Conservation (phyloP, 2,113 vertebrate species). For the Crotalus horridus region DNA sequence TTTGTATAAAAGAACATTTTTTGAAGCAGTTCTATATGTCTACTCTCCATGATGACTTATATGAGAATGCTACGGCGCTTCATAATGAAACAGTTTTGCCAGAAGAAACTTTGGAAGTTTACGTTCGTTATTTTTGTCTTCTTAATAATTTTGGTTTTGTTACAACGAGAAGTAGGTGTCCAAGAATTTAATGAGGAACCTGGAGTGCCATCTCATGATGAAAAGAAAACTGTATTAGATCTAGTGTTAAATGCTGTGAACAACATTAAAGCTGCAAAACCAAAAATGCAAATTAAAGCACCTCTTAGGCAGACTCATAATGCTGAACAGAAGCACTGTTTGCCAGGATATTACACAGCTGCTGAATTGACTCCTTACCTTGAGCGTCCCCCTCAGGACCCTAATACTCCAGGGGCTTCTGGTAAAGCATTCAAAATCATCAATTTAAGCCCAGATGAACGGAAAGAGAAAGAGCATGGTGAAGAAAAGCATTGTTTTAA, state of each 20-base stretch:
- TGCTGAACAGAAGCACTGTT: conserved; percentile 70
- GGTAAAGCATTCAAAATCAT: conserved; percentile 84
- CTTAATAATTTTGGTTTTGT: conserved; percentile 88
- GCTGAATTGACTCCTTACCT: conserved; percentile 84
- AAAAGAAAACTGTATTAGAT: conserved; percentile 85
- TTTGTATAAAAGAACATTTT: conserved; percentile 57
- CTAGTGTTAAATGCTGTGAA: conserved; percentile 91
- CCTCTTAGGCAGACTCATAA: conserved; percentile 77
- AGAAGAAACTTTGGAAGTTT: conserved; percentile 81
- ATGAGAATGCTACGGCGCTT: conserved; percentile 76
- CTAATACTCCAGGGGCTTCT: conserved; percentile 85
- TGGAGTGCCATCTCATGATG: conserved; percentile 75
- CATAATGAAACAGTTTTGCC: conserved; percentile 69
- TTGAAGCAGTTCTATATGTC: conserved; percentile 36
- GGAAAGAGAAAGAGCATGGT: conserved; percentile 88
- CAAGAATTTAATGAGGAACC: conserved; percentile 81
- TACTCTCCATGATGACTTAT: conserved; percentile 76
- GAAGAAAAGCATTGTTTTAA: conserved; percentile 97
- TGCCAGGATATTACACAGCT: conserved; percentile 85
- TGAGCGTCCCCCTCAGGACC: conserved; percentile 85
- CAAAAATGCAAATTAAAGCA: conserved; percentile 97
- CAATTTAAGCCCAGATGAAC: conserved; percentile 79
- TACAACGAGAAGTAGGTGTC: conserved; percentile 92
- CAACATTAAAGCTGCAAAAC: conserved; percentile 89
- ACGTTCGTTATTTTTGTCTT: conserved; percentile 82